Evolutionary conservation across 2,113 vertebrate species (phyloP).

Genomic region (Mormyrus lacerda): DNA sequence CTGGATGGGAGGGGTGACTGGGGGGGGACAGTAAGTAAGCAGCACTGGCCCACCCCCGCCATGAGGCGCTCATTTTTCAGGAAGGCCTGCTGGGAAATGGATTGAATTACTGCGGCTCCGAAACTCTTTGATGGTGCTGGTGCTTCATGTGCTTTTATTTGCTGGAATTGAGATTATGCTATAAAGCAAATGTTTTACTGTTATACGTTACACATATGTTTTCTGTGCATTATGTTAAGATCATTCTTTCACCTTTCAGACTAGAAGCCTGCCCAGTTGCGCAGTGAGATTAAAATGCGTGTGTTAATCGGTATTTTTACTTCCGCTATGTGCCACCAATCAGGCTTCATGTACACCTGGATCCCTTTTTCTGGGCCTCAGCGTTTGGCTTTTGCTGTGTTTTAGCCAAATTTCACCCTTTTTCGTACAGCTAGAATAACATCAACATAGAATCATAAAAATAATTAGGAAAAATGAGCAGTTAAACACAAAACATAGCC

Average conservation of each 20-base stretch:
- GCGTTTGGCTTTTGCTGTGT: not conserved
- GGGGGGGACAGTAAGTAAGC: not conserved
- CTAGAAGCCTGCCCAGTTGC: not conserved
- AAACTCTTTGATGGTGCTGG: not conserved
- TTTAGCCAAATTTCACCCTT: not conserved
- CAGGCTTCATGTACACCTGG: not conserved
- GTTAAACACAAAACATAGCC: not conserved
- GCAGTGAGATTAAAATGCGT: not conserved
- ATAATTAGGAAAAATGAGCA: not conserved
- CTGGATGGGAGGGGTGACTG: not conserved
- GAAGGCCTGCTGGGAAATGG: not conserved
- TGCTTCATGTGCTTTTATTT: not conserved
- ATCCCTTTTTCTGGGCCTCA: not conserved
- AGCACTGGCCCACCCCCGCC: not conserved
- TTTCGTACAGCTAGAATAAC: not conserved
- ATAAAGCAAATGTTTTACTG: not conserved
- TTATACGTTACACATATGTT: not conserved
- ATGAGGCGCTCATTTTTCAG: not conserved
- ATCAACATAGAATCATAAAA: not conserved
- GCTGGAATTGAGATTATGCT: not conserved
- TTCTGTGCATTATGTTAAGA: not conserved
- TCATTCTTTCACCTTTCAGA: not conserved
- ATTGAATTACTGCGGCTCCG: not conserved
- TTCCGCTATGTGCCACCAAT: not conserved
- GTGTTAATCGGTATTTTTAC: not conserved